Evolutionary conservation across 2,888 invertebrate species (phyloP), one percentile per base, ranked within the genome.

Genomic region (Blera fallax): DNA sequence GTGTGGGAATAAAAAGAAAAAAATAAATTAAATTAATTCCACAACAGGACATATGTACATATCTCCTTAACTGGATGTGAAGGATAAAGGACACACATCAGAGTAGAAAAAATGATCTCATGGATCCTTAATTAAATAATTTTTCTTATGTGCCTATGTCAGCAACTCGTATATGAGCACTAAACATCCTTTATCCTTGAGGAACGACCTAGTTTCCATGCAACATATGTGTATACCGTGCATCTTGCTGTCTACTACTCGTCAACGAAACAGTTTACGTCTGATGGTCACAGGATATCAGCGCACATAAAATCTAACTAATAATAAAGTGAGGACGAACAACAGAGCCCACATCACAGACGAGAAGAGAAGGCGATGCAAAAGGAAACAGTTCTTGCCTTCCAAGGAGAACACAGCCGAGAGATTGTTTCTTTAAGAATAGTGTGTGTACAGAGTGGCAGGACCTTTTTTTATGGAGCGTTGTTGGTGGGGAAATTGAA

Each of bases 181-280:
- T 60, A 62, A 52, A 73, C 27, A 52, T 62, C 21, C 16, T 60
- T 37, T 24, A 70, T 70, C 72, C 72, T 72, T 72, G 60, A 48
- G 0, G 18, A 24, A 50, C 27, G 29, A 60, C 50, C 72, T 60
- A 50, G 72, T 73, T 62, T 60, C 7, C 10, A 11, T 3, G 11
- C 16, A 1, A 21, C 21, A 48, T 16, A 21, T 48, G 21, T 48
- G 21, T 48, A 7, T 21, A 16, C 21, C 10, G 21, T 48, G 7
- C 14, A 16, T 48, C 10, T 2, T 45, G 10, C 11, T 10, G 48
- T 24, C 24, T 21, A 11, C 16, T 48, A 5, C 48, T 48, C 18
- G 48, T 48, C 48, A 48, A 48, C n/a, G 24, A n/a, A 10, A 48
- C 24, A 5, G 11, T 48, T 48, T 24, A 5, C 24, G 11, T 18